Conservation (phyloP, 1,140 invertebrate genomes). For the Scylla paramamosain region DNA sequence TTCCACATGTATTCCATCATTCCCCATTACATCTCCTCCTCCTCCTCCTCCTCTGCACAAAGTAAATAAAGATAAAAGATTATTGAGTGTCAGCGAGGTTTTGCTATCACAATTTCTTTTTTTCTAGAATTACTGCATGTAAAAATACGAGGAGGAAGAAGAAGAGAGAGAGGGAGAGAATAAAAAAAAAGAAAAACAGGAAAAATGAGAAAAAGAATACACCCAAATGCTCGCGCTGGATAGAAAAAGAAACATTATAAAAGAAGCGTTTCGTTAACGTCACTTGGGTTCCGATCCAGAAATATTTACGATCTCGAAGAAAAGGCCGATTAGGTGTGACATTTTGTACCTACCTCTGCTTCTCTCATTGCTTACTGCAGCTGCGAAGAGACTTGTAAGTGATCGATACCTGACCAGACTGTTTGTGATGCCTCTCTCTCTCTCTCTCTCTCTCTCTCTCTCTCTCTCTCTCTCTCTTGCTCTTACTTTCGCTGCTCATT, state of each 20-base stretch:
- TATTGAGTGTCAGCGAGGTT: too few species aligned
- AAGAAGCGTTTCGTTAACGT: not conserved
- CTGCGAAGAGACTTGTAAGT: not conserved
- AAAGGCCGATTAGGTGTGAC: not conserved
- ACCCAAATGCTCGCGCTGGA: too few species aligned
- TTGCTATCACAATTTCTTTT: too few species aligned
- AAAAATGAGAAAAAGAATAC: not conserved
- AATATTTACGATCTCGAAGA: not conserved
- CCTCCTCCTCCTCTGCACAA: not conserved
- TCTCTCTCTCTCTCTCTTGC: not conserved
- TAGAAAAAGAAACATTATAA: not conserved
- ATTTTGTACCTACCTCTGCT: not conserved
- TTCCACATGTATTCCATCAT: too few species aligned
- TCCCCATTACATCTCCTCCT: not conserved
- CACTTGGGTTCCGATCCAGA: not conserved
- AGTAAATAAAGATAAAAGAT: too few species aligned
- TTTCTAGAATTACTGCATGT: too few species aligned
- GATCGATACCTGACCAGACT: not conserved
- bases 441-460: conserved; percentile 14
- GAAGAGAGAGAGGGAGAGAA: not conserved
- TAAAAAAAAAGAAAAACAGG: not conserved
- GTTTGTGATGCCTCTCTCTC: too few species aligned
- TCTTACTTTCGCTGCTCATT: not conserved
- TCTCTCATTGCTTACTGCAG: not conserved
- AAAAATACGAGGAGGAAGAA: too few species aligned